Evolutionary conservation across 2,113 vertebrate species (phyloP).

Genomic region (Ginglymostoma cirratum): DNA sequence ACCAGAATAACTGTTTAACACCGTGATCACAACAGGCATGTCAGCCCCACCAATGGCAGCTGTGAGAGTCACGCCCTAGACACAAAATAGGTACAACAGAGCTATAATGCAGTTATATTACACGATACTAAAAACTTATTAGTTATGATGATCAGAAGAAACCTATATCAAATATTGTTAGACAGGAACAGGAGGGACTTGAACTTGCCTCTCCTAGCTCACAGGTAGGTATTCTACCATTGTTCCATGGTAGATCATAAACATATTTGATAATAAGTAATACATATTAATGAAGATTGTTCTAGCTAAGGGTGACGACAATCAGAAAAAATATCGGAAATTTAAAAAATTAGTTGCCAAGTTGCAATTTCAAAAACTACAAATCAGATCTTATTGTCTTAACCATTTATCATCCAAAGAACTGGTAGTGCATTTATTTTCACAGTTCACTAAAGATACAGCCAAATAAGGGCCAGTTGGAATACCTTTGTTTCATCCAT

Average conservation of each 20-base stretch:
- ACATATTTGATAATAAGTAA: not conserved
- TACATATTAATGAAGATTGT: no score
- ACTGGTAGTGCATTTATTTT: not conserved
- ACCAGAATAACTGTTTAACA: slow-evolving; percentile 69
- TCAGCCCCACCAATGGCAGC: slow-evolving; percentile 69
- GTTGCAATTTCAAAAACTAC: no score
- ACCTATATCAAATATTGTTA: no score
- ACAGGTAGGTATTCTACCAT: no score
- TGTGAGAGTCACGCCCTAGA: slow-evolving; percentile 64
- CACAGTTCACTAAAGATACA: not conserved
- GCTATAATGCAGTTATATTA: not conserved
- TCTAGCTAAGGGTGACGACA: no score
- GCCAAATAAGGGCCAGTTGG: not conserved
- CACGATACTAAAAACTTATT: not conserved
- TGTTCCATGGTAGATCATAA: not conserved
- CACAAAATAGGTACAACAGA: not conserved
- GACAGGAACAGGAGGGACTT: no score
- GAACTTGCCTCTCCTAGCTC: no score
- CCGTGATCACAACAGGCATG: slow-evolving; percentile 71
- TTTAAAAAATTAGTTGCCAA: no score
- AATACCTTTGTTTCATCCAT: not conserved
- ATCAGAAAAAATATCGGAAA: no score
- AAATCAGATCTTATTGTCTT: no score
- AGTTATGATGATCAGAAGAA: not conserved
- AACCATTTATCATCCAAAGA: not conserved